Evolutionary conservation across 2,797 vertebrate species (phyloP), one percentile per base, ranked within the genome.

Genomic region (Hyperoplus immaculatus): DNA sequence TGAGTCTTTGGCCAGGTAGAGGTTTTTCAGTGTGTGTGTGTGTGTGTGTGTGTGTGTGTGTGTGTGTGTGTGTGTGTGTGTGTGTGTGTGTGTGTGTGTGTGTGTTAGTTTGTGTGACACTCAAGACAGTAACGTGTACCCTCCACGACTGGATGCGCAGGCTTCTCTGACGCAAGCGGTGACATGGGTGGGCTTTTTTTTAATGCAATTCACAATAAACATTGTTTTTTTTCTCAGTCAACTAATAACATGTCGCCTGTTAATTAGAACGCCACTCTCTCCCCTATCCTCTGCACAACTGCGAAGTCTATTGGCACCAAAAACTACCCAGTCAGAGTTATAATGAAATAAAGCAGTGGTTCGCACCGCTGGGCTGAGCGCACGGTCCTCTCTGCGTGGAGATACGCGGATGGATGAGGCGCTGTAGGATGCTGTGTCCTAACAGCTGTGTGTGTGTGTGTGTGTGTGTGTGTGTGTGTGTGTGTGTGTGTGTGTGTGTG

Each of bases 151-250:
- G 73, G 57, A 69, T 83, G 81, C 73, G 74, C 63, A 84, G 58
- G 42, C 46, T 69, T 80, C 81, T 88, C 81, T 88, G 82, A 84
- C 86, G 82, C 83, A 84, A 78, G 72, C 64, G 11, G 29, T 60
- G 69, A 63, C 68, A 80, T 47, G 70, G 62, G 66, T 73, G 80
- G 68, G 62, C 57, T 80, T 63, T 60, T 63, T 60, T 60, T 63
- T 60, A 39, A 51, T 6, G 59, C 21, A 50, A 54, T 36, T 15
- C 47, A 12, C 29, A 59, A 4, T 36, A 42, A 73, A 60, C 29
- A 18, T 38, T 29, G 38, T 64, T 64, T 3, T 29, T 29, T 29
- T 29, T 29, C 29, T 29, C 29, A 29, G 29, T 29, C 29, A 29
- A 29, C 29, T 29, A 29, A 29, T 29, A 29, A 29, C 29, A 29